Percentiles rank a stretch among this genome's conserved stretches.
Evolutionary conservation across 2,888 invertebrate genomes (phyloP).

Genomic region (Spialia ferax): DNA sequence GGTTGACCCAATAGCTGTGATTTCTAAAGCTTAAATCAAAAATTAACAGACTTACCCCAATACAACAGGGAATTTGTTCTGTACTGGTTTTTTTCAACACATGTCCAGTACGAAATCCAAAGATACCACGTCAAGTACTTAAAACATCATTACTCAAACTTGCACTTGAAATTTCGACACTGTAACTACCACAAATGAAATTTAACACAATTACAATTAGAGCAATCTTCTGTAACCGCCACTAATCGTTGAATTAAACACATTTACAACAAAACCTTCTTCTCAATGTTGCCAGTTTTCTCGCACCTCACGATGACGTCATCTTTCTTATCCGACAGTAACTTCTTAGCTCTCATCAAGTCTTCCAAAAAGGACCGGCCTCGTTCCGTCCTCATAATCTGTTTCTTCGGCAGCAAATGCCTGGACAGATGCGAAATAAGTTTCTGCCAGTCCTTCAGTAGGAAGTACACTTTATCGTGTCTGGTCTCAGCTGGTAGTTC

Average conservation of each 20-base stretch:
- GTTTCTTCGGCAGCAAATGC: slow-evolving; percentile 70
- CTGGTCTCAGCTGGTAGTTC: slow-evolving; percentile 67
- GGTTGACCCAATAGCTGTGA: not conserved
- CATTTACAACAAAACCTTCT: slow-evolving; percentile 64
- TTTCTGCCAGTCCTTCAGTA: slow-evolving; percentile 77
- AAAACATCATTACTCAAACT: not conserved
- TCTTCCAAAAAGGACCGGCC: slow-evolving; percentile 75
- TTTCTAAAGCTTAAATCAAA: not conserved
- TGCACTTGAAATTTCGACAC: not conserved
- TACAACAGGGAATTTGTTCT: no score
- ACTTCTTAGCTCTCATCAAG: slow-evolving; percentile 70
- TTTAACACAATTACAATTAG: no score
- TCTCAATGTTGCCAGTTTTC: slow-evolving; percentile 50
- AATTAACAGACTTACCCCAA: not conserved
- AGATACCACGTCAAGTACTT: not conserved
- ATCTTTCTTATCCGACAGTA: slow-evolving; percentile 63
- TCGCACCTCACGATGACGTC: slow-evolving; percentile 58
- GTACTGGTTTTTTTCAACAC: not conserved
- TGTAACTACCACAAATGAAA: no score
- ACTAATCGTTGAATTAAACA: slow-evolving; percentile 1
- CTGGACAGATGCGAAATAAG: slow-evolving; percentile 73
- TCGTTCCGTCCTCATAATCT: slow-evolving; percentile 72
- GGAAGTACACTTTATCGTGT: slow-evolving; percentile 62
- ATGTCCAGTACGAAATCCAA: not conserved
- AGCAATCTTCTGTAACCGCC: not conserved